A percentile compares a stretch with the other conserved stretches of the same genome.
Conservation (phyloP, 2,797 vertebrate genomes). For the Semaprochilodus insignis region DNA sequence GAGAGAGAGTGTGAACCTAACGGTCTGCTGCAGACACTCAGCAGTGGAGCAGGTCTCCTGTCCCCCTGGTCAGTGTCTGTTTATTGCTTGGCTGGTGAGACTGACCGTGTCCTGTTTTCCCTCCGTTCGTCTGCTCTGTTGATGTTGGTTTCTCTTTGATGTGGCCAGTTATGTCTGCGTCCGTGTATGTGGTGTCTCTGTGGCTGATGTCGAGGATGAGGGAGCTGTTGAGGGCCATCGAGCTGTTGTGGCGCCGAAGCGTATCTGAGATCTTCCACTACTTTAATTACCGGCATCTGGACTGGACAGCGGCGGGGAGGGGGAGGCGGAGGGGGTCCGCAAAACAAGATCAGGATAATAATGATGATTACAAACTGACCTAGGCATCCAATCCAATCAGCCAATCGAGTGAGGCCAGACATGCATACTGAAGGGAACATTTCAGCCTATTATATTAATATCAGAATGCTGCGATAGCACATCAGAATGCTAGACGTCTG, state of each 20-base stretch:
- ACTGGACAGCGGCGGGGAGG: neutral
- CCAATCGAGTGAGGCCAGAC: neutral
- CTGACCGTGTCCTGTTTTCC: constrained; percentile 22
- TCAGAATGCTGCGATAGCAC: too few relatives aligned
- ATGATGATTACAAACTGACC: neutral
- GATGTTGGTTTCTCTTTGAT: neutral
- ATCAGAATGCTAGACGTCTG: too few relatives aligned
- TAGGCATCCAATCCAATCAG: neutral
- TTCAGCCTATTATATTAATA: neutral
- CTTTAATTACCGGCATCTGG: constrained; percentile 16
- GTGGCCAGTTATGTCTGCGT: neutral
- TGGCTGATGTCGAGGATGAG: neutral
- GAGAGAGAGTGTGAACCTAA: neutral
- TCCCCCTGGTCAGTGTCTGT: neutral
- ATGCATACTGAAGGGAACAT: neutral
- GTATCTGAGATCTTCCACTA: neutral
- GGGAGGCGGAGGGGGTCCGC: neutral
- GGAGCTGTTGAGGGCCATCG: neutral
- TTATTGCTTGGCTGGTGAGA: constrained; percentile 43
- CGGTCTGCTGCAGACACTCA: neutral
- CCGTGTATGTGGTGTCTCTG: neutral
- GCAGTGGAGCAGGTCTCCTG: constrained; percentile 1
- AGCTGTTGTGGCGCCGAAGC: neutral
- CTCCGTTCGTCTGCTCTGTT: neutral
- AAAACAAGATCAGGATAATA: constrained; percentile 3